Percentiles rank a stretch among this genome's conserved stretches.
Evolutionary conservation across 2,113 vertebrate genomes (phyloP).

Genomic region (Tupaia chinensis): DNA sequence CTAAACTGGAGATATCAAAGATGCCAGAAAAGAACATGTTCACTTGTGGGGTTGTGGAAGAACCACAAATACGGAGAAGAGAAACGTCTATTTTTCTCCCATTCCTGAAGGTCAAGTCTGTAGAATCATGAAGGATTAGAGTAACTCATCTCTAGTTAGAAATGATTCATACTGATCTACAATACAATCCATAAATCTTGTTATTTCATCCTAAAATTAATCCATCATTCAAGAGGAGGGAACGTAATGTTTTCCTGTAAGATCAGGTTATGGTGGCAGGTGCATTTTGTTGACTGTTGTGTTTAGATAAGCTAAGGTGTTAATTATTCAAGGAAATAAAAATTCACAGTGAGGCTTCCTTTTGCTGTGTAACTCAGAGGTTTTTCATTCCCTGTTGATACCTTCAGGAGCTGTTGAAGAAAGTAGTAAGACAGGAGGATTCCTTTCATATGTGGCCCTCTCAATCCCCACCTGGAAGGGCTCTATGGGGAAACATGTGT

Average conservation of each 20-base stretch:
- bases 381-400: constrained; percentile 31
- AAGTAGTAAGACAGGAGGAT: not conserved
- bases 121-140: constrained; percentile 33
- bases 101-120: not conserved
- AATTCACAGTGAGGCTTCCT: constrained; percentile 12
- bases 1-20: not conserved
- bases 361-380: constrained; percentile 13
- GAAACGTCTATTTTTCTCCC: not conserved
- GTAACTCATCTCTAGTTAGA: not conserved
- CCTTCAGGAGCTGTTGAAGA: not conserved
- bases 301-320: not conserved
- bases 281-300: not conserved
- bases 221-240: not conserved
- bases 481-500: not conserved
- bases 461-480: not conserved
- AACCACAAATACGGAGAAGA: not conserved
- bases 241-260: constrained; percentile 1
- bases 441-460: not conserved
- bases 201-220: constrained; percentile 55
- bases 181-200: not conserved
- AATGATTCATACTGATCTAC: not conserved
- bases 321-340: constrained; percentile 52
- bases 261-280: not conserved
- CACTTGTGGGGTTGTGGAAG: not conserved
- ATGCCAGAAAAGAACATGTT: not conserved